Base-by-base conservation (phyloP, 2,797 vertebrate species). In the Tapirus indicus region DNA sequence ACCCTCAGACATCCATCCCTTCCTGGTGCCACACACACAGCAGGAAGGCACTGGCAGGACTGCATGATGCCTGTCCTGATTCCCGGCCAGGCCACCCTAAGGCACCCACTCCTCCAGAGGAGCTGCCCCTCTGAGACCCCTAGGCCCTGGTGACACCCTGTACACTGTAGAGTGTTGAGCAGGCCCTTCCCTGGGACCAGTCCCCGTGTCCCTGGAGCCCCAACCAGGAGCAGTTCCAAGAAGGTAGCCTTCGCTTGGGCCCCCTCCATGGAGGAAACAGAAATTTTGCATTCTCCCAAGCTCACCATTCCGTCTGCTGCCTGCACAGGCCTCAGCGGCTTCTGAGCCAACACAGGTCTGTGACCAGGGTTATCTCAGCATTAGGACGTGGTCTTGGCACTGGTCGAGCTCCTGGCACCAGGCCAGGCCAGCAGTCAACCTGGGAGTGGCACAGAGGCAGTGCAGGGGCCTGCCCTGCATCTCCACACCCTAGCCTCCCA, bases 391-490 rank as follows among this genome's bases (percentile, higher is more conserved):
- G 72, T 21, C 71, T 29, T 5, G 0, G 74, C 20, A 11, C 12
- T 0, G 21, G 23, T 18, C 5, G 1, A 3, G 41, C 35, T 9
- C 58, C 41, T 0, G 5, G 52, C n/a, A 0, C n/a, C 35, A 9
- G 52, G 49, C 6, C 69, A 38, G 14, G 41, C 38, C 32, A 5
- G 44, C 0, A 6, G 60, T 29, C 47, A 2, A 7, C 77, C 72
- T 3, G 20, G 38, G 58, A 68, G 56, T 1, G 25, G 41, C 11
- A 0, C 0, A 0, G 0, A 11, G 18, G 17, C 32, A 2, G 6
- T 32, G 9, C 10, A 21, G 7, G n/a, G 2, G 0, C 71, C 52
- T 1, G 5, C 41, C 16, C 10, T 7, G 29, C 23, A 10, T 35
- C 29, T 60, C 38, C 13, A 10, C 7, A 14, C 47, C 90, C 64